Evolutionary conservation across 1,140 invertebrate species (phyloP).

Genomic region (Oscheius sp.): DNA sequence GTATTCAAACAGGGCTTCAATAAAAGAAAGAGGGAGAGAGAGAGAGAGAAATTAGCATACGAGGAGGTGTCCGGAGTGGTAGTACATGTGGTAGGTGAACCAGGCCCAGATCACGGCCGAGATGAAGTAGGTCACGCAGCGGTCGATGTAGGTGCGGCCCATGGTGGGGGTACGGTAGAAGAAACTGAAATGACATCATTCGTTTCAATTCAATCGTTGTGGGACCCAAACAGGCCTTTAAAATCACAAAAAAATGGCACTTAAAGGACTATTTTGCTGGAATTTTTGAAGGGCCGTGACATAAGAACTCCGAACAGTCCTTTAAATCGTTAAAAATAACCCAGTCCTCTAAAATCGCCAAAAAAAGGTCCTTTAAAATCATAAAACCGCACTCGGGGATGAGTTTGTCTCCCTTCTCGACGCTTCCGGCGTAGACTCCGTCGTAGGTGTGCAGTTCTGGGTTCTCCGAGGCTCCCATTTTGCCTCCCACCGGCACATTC

Average conservation of each 20-base stretch:
- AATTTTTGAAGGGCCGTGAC: too few species aligned
- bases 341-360: too few species aligned
- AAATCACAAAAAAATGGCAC: background rate
- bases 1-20: too few species aligned
- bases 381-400: conserved; percentile 34
- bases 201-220: background rate
- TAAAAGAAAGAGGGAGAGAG: background rate
- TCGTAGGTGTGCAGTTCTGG: conserved; percentile 45
- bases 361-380: too few species aligned
- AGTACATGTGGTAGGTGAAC: conserved; percentile 54
- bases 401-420: conserved; percentile 38
- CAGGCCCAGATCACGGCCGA: conserved; percentile 44
- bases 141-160: conserved; percentile 43
- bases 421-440: conserved; percentile 37
- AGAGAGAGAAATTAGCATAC: conserved; percentile 42
- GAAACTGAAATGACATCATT: conserved; percentile 6
- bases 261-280: background rate
- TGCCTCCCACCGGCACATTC: conserved; percentile 40
- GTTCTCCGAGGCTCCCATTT: conserved; percentile 39
- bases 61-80: conserved; percentile 48
- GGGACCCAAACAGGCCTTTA: background rate
- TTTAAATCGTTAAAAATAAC: too few species aligned
- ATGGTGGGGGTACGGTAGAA: conserved; percentile 42
- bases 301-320: too few species aligned
- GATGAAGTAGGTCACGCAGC: conserved; percentile 36